phyloP scores from a whole-genome alignment of 2,797 vertebrate species.

The Acestrorhynchus altus region DNA sequence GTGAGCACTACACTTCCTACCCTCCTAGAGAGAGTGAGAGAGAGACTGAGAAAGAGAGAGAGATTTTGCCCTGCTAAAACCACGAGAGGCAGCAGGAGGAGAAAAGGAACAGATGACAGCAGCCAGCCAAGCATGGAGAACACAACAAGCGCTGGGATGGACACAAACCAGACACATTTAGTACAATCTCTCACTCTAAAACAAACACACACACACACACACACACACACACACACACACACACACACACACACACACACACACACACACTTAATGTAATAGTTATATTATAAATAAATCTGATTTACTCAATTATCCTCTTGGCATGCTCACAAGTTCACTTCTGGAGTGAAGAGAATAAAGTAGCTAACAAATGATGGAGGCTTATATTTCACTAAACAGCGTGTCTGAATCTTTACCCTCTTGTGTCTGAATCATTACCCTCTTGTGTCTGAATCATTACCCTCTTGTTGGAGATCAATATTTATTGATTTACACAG shows the following conservation, averaged over 20 bases:
- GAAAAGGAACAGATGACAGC: slow-evolving; percentile 33
- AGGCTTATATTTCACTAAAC: neutral
- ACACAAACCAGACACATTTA: neutral
- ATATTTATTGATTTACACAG: no score
- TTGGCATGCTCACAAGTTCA: neutral
- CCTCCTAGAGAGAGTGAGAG: slow-evolving; percentile 44
- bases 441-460: no score
- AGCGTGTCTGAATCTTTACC: no score
- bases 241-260: neutral
- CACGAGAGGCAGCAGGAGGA: slow-evolving; percentile 39
- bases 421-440: no score
- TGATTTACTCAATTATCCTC: neutral
- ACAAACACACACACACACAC: neutral
- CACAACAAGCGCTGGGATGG: slow-evolving; percentile 1
- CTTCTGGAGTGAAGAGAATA: neutral
- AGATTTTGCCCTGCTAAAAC: slow-evolving; percentile 15
- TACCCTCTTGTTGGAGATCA: no score
- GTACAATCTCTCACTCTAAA: neutral
- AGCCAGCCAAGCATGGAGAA: slow-evolving; percentile 4
- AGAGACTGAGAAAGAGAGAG: neutral
- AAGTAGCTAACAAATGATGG: neutral
- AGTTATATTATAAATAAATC: neutral
- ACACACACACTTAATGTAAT: slow-evolving; percentile 2
- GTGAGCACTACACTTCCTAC: slow-evolving; percentile 34
- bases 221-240: slow-evolving; percentile 7